Evolutionary conservation across 2,113 vertebrate species (phyloP).

Genomic region (Xyliphius kryptos): DNA sequence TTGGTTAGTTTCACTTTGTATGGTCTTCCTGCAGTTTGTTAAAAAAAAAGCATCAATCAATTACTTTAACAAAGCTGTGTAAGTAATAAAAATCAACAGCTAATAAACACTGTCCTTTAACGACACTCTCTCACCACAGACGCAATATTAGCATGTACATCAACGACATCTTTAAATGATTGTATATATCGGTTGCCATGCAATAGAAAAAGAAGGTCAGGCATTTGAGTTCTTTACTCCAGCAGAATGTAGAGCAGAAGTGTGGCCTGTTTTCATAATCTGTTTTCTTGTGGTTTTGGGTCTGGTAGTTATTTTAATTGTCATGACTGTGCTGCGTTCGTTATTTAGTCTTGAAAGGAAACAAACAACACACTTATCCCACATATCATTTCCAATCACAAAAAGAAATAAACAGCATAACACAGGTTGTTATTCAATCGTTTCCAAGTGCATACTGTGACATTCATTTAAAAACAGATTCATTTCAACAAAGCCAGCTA

Average conservation of each 20-base stretch:
- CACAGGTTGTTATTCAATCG: background rate
- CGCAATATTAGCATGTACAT: too few relatives aligned
- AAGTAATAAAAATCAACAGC: too few relatives aligned
- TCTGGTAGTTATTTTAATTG: background rate
- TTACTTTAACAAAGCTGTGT: too few relatives aligned
- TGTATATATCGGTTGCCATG: background rate
- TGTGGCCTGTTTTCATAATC: conserved; percentile 1
- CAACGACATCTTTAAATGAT: too few relatives aligned
- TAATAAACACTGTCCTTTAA: too few relatives aligned
- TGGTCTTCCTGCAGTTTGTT: too few relatives aligned
- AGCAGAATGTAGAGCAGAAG: background rate
- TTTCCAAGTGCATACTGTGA: background rate
- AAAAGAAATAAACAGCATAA: conserved; percentile 3
- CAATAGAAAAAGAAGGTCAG: background rate
- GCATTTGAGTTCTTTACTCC: background rate
- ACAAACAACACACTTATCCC: background rate
- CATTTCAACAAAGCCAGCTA: too few relatives aligned
- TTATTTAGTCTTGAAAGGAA: background rate
- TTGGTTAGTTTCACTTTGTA: too few relatives aligned
- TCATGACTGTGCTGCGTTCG: background rate
- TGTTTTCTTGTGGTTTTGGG: background rate
- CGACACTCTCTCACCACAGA: too few relatives aligned
- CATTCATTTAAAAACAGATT: background rate
- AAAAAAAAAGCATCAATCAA: too few relatives aligned
- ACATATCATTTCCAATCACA: background rate